phyloP scores from a whole-genome alignment of 2,797 vertebrate species.

The Pangasius djambal region DNA sequence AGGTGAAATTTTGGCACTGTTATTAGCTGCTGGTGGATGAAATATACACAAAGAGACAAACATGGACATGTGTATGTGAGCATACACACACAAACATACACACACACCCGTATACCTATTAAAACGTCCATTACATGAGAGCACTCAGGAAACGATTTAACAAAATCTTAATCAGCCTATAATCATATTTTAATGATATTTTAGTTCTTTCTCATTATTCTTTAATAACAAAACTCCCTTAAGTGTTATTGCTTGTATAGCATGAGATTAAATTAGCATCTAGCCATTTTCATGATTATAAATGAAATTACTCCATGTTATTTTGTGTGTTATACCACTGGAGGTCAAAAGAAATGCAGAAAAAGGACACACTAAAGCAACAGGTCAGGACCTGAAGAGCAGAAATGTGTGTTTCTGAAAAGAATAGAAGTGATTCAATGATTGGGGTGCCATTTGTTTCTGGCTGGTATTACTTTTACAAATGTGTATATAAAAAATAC shows the following conservation, averaged over 20 bases:
- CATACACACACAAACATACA: neutral
- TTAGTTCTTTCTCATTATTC: slow-evolving; percentile 11
- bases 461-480: neutral
- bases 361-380: neutral
- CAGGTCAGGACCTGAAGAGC: neutral
- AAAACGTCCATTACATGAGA: neutral
- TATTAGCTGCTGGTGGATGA: neutral
- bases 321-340: neutral
- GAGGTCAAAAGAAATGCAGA: neutral
- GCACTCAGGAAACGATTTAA: neutral
- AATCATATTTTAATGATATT: slow-evolving; percentile 26
- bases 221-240: slow-evolving; percentile 11
- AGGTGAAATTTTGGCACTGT: neutral
- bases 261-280: neutral
- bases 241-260: slow-evolving; percentile 2
- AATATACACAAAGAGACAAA: slow-evolving; percentile 2
- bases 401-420: neutral
- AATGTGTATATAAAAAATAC: neutral
- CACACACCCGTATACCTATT: neutral
- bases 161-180: slow-evolving; percentile 1
- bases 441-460: neutral
- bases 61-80: neutral
- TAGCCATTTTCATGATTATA: slow-evolving; percentile 13
- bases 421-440: neutral
- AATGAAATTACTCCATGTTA: neutral